Evolutionary conservation across 1,140 invertebrate species (phyloP).

Genomic region (Heliconius nattereri): DNA sequence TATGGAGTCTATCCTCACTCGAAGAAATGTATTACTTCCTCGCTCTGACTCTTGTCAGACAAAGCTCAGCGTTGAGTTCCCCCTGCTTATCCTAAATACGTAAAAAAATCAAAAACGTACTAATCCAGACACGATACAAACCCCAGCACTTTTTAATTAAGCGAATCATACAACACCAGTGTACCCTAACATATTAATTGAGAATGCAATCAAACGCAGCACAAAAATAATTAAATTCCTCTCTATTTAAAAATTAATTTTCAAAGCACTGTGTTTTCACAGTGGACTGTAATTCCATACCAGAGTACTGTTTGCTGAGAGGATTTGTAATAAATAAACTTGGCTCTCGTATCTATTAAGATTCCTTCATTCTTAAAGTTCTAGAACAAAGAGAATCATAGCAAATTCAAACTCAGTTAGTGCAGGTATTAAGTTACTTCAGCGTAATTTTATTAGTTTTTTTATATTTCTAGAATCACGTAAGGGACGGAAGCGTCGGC

Average conservation of each 20-base stretch:
- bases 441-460: not conserved
- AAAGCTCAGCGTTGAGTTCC: too few species aligned
- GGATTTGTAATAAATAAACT: slow-evolving; percentile 9
- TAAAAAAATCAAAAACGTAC: not conserved
- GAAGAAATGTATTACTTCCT: too few species aligned
- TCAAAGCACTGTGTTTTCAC: slow-evolving; percentile 21
- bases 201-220: slow-evolving; percentile 26
- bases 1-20: too few species aligned
- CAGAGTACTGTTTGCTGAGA: not conserved
- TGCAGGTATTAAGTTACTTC: not conserved
- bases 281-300: not conserved
- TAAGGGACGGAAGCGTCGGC: too few species aligned
- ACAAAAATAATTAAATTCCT: slow-evolving; percentile 23
- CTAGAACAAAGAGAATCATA: not conserved
- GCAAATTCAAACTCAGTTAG: not conserved
- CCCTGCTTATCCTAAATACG: not conserved
- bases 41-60: too few species aligned
- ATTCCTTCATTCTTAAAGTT: slow-evolving; percentile 2
- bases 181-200: slow-evolving; percentile 19
- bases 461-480: too few species aligned
- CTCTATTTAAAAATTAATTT: slow-evolving; percentile 20
- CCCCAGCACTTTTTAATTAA: not conserved
- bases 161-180: not conserved
- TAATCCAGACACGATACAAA: not conserved
- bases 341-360: not conserved